Conservation (phyloP, 2,888 invertebrate genomes). For the Ligdia adustata region DNA sequence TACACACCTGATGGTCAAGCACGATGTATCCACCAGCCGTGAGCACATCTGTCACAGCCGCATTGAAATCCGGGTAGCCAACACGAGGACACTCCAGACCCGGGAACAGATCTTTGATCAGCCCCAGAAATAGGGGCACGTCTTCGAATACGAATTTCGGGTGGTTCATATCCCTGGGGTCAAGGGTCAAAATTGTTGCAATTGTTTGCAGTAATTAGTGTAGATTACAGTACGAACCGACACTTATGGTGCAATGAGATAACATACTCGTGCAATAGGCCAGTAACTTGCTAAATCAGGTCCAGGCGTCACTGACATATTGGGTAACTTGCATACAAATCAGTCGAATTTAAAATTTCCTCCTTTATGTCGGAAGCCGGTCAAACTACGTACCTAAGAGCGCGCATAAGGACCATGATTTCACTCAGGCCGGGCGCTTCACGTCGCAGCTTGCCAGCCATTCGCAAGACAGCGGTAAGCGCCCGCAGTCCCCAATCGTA, state of each 20-base stretch:
- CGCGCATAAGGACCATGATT: constrained; percentile 95
- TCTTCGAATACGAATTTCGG: constrained; percentile 97
- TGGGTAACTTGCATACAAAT: too few species aligned
- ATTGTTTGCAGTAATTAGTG: too few species aligned
- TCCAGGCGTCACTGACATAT: too few species aligned
- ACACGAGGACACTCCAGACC: constrained; percentile 95
- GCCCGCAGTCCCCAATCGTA: constrained; percentile 97
- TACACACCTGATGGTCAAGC: constrained; percentile 63
- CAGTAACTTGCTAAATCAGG: too few species aligned
- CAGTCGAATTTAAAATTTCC: too few species aligned
- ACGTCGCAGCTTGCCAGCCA: constrained; percentile 95
- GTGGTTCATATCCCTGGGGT: constrained; percentile 92
- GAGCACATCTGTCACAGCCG: constrained; percentile 89
- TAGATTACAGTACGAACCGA: too few species aligned
- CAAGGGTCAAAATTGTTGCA: too few species aligned
- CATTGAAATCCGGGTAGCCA: constrained; percentile 93
- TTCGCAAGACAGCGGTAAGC: constrained; percentile 94
- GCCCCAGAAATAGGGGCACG: constrained; percentile 93
- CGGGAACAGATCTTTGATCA: constrained; percentile 95
- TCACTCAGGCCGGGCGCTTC: constrained; percentile 91
- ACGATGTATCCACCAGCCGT: constrained; percentile 87
- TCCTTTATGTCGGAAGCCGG: too few species aligned
- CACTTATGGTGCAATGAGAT: too few species aligned
- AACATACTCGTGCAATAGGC: too few species aligned
- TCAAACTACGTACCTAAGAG: constrained; percentile 81